Percentiles rank a stretch among this genome's conserved stretches.
Conservation (phyloP, 2,888 invertebrate species). For the Oscheius sp. region DNA sequence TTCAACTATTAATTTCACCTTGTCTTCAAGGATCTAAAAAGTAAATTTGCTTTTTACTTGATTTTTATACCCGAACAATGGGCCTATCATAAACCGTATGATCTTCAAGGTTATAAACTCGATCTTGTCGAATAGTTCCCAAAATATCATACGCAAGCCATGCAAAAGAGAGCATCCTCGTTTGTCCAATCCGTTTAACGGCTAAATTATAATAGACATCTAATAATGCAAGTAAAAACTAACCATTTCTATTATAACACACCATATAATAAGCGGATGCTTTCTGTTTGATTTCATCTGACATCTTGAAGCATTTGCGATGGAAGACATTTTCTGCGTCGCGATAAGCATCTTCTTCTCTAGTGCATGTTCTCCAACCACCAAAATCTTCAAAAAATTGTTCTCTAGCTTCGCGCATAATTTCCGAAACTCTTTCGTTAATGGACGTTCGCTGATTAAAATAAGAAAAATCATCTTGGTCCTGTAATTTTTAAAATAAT, state of each 20-base stretch:
- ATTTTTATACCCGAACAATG: neutral
- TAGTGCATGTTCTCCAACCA: slow-evolving; percentile 19
- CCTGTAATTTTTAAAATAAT: slow-evolving; percentile 32
- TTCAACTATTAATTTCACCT: neutral
- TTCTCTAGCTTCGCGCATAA: slow-evolving; percentile 42
- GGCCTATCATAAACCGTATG: neutral
- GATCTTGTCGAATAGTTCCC: slow-evolving; percentile 36
- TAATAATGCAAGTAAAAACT: slow-evolving; percentile 31
- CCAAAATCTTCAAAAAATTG: slow-evolving; percentile 40
- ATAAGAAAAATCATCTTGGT: slow-evolving; percentile 67
- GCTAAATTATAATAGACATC: too few relatives aligned
- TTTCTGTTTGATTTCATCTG: slow-evolving; percentile 35
- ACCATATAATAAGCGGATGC: slow-evolving; percentile 47
- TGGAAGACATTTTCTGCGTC: slow-evolving; percentile 39
- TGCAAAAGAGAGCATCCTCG: slow-evolving; percentile 57
- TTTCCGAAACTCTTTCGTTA: slow-evolving; percentile 52
- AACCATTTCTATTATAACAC: slow-evolving; percentile 44
- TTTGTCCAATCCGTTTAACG: neutral
- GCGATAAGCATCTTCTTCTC: neutral
- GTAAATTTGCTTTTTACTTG: neutral
- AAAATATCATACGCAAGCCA: slow-evolving; percentile 63
- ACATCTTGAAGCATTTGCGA: slow-evolving; percentile 30
- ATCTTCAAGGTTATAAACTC: neutral
- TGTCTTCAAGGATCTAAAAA: slow-evolving; percentile 5
- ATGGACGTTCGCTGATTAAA: slow-evolving; percentile 64